Base-by-base conservation (phyloP, 1,140 invertebrate species). In the Lasioglossum albipes region DNA sequence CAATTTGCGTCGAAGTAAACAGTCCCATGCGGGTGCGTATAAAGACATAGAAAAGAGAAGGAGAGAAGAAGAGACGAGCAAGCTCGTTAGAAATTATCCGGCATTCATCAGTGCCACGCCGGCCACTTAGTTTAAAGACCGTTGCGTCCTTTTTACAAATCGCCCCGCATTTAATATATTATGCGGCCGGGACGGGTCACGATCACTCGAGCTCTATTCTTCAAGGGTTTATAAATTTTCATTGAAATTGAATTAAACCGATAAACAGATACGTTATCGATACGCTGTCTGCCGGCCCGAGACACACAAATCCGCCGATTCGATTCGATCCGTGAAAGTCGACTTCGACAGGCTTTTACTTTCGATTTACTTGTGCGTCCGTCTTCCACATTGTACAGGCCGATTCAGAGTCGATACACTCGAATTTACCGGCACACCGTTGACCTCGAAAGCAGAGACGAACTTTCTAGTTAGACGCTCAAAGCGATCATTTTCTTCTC, bases 41-140 rank as follows among this genome's bases (percentile, higher is more conserved):
- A 62, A 12, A 12, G 45, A 49, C 27, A 27, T 27, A 27, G 27
- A 10, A 49, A 13, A 49, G 13, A 12, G 45, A 49, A 12, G 45
- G 2, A 49, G 12, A 12, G 45, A 49, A 49, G 45, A 12, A 49
- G 10, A 49, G 3, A 49, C 2, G 12, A 49, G 45, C 1, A 20
- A 45, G 69, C 64, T 72, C 57, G 75, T 85, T 72, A 73, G 82
- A 81, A 87, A 87, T 87, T 87, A 87, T 82, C 78, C 68, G 36
- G 62, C 57, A 76, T 72, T 79, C 81, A 81, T 86, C 84, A 77
- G 73, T 52, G 76, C 66, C 71, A 83, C 80, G 61, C 0, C 20
- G 64, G 31, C 59, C 68, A 59, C 85, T 83, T 75, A 70, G 67
- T 57, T n/a, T 79, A 57, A 80, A 71, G 68, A 83, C 84, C 81